Evolutionary conservation across 1,140 invertebrate genomes (phyloP).

Genomic region (Drosophila mauritiana): DNA sequence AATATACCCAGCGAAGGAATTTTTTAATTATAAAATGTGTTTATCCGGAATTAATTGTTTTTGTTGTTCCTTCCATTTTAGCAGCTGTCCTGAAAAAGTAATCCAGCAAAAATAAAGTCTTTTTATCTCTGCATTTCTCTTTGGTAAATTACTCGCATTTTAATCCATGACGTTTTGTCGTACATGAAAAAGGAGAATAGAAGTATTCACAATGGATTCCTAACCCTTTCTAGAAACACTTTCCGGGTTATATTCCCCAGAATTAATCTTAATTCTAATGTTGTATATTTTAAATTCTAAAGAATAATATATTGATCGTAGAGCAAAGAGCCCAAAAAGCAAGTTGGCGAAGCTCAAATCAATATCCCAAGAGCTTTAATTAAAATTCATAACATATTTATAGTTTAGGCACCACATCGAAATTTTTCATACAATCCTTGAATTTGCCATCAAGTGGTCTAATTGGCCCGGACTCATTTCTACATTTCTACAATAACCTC

Average conservation of each 20-base stretch:
- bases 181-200: constrained; percentile 9
- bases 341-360: no score
- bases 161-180: constrained; percentile 48
- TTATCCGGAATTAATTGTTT: constrained; percentile 81
- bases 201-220: constrained; percentile 23
- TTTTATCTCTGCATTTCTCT: constrained; percentile 39
- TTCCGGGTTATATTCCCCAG: not conserved
- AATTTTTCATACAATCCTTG: not conserved
- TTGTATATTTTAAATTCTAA: not conserved
- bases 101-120: constrained; percentile 38
- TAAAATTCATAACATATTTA: not conserved
- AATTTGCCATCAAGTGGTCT: not conserved
- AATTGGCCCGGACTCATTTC: not conserved
- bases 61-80: constrained; percentile 18
- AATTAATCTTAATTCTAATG: not conserved
- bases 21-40: constrained; percentile 83
- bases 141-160: constrained; percentile 51
- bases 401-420: not conserved
- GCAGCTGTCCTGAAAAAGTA: constrained; percentile 42
- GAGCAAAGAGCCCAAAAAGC: no score
- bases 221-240: constrained; percentile 2
- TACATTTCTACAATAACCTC: constrained; percentile 11
- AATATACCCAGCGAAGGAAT: constrained; percentile 53
- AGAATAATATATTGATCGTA: not conserved
- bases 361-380: no score